Evolutionary conservation across 1,140 invertebrate species (phyloP).

Genomic region (Formica exsecta): DNA sequence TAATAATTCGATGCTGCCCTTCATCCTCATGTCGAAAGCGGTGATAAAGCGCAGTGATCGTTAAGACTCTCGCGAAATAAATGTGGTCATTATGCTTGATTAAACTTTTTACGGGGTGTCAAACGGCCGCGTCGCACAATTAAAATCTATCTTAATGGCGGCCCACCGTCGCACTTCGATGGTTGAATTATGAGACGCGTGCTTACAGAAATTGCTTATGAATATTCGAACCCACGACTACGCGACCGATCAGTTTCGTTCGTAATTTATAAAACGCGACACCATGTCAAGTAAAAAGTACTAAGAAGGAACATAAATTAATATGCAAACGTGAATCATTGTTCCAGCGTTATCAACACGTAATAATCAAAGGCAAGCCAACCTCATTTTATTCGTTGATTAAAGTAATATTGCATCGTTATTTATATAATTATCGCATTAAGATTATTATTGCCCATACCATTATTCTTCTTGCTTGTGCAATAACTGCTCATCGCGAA

Average conservation of each 20-base stretch:
- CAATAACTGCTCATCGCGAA: constrained; percentile 37
- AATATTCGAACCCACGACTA: constrained; percentile 46
- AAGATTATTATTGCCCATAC: constrained; percentile 14
- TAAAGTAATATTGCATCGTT: background rate
- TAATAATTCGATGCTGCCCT: constrained; percentile 70
- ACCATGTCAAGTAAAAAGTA: background rate
- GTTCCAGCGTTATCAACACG: background rate
- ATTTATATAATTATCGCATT: constrained; percentile 7
- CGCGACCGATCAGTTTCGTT: background rate
- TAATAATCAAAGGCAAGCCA: background rate
- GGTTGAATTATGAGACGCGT: constrained; percentile 32
- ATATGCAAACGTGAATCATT: background rate
- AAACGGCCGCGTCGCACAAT: constrained; percentile 72
- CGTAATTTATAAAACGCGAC: background rate
- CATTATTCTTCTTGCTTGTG: constrained; percentile 23
- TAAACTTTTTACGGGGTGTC: constrained; percentile 80
- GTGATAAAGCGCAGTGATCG: constrained; percentile 55
- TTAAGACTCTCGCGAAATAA: constrained; percentile 58
- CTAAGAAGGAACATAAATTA: constrained; percentile 18
- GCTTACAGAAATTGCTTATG: constrained; percentile 47
- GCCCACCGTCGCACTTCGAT: constrained; percentile 42
- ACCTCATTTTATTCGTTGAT: background rate
- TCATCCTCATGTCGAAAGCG: constrained; percentile 59
- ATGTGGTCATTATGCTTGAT: constrained; percentile 76
- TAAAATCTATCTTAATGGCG: constrained; percentile 67